Conservation (phyloP, 2,113 vertebrate genomes). For the Macquaria australasica region DNA sequence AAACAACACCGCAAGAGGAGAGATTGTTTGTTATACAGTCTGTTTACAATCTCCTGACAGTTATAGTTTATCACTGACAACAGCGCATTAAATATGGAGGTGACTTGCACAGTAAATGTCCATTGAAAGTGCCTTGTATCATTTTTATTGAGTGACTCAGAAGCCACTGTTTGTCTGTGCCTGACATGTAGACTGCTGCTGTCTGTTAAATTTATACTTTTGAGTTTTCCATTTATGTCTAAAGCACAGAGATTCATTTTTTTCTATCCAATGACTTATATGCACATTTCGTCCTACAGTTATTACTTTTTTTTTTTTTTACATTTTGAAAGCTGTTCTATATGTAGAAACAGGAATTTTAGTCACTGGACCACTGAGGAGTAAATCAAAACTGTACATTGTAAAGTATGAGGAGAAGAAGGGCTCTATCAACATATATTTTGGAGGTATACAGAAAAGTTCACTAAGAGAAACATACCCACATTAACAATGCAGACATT, state of each 20-base stretch:
- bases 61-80: slow-evolving; percentile 38
- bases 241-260: neutral
- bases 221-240: slow-evolving; percentile 12
- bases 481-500: slow-evolving; percentile 25
- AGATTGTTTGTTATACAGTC: neutral
- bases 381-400: neutral
- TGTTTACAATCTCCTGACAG: slow-evolving; percentile 47
- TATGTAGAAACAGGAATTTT: neutral
- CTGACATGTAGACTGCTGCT: neutral
- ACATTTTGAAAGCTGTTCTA: neutral
- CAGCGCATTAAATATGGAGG: slow-evolving; percentile 23
- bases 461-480: neutral
- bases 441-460: neutral
- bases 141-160: slow-evolving; percentile 35
- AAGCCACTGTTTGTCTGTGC: slow-evolving; percentile 13
- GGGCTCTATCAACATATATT: neutral
- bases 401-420: neutral
- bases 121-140: slow-evolving; percentile 32
- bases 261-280: neutral
- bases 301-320: neutral
- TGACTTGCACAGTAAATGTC: slow-evolving; percentile 36
- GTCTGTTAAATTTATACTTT: slow-evolving; percentile 6
- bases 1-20: slow-evolving; percentile 7
- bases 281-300: neutral
- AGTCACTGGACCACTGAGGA: neutral